These are phyloP conservation scores for Drosophila repletoides DNA, from an alignment of 1,140 invertebrate species.

Conservation along the genomic window DNA sequence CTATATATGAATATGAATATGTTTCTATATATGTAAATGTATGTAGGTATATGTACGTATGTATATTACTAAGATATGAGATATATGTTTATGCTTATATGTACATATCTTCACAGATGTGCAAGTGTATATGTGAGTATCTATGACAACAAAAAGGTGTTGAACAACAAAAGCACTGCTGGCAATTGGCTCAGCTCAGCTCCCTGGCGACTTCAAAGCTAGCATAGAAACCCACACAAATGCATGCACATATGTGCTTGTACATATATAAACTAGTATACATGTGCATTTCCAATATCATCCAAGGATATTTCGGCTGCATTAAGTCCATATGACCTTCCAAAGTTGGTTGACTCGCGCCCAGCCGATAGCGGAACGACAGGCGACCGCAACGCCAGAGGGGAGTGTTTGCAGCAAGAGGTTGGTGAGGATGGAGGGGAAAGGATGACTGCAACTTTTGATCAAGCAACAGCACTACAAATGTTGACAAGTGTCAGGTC, in stretches of 20 bases:
- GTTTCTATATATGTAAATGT: too few species aligned
- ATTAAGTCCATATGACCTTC: conserved; percentile 78
- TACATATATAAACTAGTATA: conserved; percentile 27
- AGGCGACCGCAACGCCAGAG: neutral
- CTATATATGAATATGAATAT: too few species aligned
- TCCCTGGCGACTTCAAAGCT: conserved; percentile 43
- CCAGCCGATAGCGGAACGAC: conserved; percentile 32
- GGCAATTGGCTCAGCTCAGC: conserved; percentile 42
- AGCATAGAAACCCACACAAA: conserved; percentile 41
- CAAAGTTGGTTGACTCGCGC: conserved; percentile 79
- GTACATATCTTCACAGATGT: neutral
- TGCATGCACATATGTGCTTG: neutral
- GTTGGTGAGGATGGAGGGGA: neutral
- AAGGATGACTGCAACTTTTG: conserved; percentile 17
- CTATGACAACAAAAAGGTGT: conserved; percentile 39
- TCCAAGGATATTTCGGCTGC: conserved; percentile 77
- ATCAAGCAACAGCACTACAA: conserved; percentile 30
- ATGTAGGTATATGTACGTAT: neutral
- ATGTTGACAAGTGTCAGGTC: conserved; percentile 23
- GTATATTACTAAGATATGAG: too few species aligned
- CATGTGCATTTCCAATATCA: conserved; percentile 68
- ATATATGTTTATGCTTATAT: neutral
- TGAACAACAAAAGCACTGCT: conserved; percentile 23
- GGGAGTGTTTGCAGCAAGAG: neutral
- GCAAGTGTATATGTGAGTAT: conserved; percentile 7